These are phyloP conservation scores for Falco novaeseelandiae DNA, from an alignment of 2,797 vertebrate genomes.

Conservation along the genomic window DNA sequence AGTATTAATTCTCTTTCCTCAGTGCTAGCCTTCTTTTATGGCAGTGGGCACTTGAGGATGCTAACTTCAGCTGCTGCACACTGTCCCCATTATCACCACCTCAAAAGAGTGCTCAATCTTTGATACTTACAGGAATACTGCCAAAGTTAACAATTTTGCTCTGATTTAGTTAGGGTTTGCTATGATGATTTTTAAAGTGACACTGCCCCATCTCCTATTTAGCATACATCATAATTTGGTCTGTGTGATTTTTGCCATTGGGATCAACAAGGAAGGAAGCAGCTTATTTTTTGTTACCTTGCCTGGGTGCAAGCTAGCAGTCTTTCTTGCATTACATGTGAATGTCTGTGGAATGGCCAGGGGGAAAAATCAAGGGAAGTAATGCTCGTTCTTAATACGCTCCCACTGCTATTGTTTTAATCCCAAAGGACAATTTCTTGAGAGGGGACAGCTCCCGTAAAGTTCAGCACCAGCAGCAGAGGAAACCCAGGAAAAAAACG, in stretches of 20 bases:
- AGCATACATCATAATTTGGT: neutral
- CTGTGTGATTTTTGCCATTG: neutral
- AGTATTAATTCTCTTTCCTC: neutral
- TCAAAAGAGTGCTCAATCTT: neutral
- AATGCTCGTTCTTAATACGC: neutral
- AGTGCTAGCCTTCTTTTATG: neutral
- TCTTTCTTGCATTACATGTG: neutral
- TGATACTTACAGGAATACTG: neutral
- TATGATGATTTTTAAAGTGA: neutral
- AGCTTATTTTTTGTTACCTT: neutral
- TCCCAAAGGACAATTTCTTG: slow-evolving; percentile 93
- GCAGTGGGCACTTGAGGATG: neutral
- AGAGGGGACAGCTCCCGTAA: slow-evolving; percentile 93
- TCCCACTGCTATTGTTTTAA: neutral
- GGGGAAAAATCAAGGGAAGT: neutral
- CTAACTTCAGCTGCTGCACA: neutral
- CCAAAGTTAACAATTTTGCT: neutral
- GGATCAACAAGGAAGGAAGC: neutral
- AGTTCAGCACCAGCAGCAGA: slow-evolving; percentile 98
- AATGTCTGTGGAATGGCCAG: neutral
- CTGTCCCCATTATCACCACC: neutral
- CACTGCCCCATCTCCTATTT: neutral
- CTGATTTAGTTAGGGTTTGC: neutral
- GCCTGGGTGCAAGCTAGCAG: neutral
- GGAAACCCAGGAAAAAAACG: slow-evolving; percentile 98